Evolutionary conservation across 2,888 invertebrate genomes (phyloP), one percentile per base, ranked within the genome.

Genomic region (Heteromyza rotundicornis): DNA sequence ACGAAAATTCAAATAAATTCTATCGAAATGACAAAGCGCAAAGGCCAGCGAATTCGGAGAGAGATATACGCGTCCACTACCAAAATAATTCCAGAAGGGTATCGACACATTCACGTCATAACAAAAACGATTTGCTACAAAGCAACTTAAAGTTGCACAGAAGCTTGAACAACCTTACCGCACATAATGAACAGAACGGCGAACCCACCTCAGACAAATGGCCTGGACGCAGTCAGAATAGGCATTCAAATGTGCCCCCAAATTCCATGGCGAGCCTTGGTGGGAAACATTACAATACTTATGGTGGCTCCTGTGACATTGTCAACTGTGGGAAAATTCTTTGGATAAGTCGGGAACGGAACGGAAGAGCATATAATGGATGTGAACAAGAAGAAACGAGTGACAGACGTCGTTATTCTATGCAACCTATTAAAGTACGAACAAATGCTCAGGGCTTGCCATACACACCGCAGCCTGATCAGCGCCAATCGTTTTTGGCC

Each of bases 241-340:
- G n/a, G n/a, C n/a, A n/a, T n/a, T n/a, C 47, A 5, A 10, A 40
- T 3, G n/a, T n/a, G 40, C 3, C 40, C 40, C 14, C 40, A 2
- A 10, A n/a, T 40, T 32, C 32, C 12, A 32, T 32, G 32, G 32
- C 32, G 7, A 32, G 12, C 5, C n/a, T n/a, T 10, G 27, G 27
- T 27, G 27, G 16, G 10, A n/a, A 32, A 12, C 12, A n/a, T n/a
- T n/a, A 40, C 40, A n/a, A 40, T 57, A 69, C 64, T 56, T 70
- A 59, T 10, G 54, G 64, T 53, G 70, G 73, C 56, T 70, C 70
- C 64, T 82, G 82, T 68, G 76, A 80, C 64, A 76, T 81, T 64
- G 74, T 76, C 52, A 82, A 82, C 66, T 82, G 82, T 64, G 82
- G 82, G 59, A 82, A 82, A 74, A 68, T 82, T 59, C 72, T 82